Conservation (phyloP, 2,797 vertebrate genomes). For the Acanthopagrus latus region DNA sequence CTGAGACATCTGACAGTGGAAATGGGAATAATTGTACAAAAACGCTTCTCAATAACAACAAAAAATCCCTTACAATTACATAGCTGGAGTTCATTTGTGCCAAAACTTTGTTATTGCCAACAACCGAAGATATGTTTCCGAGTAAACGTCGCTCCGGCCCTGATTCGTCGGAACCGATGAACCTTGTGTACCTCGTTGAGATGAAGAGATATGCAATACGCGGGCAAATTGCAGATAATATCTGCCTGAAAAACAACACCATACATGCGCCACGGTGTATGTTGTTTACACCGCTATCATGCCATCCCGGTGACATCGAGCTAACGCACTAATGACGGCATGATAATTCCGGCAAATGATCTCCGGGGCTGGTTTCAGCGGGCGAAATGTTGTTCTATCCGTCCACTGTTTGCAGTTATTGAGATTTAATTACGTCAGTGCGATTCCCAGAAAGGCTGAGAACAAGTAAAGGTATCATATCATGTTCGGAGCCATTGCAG, state of each 20-base stretch:
- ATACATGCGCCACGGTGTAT: conserved; percentile 39
- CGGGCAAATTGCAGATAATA: conserved; percentile 69
- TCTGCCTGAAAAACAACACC: conserved; percentile 45
- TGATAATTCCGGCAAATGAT: conserved; percentile 62
- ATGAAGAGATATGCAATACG: conserved; percentile 65
- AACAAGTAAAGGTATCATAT: conserved; percentile 45
- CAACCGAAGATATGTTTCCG: conserved; percentile 62
- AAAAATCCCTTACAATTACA: conserved; percentile 72
- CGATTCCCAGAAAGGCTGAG: conserved; percentile 59
- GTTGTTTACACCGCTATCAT: conserved; percentile 62
- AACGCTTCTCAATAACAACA: conserved; percentile 76
- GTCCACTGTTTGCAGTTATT: conserved; percentile 54
- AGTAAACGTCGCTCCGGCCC: conserved; percentile 63
- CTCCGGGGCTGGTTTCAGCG: conserved; percentile 38
- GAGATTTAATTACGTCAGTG: conserved; percentile 64
- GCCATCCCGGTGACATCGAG: conserved; percentile 58
- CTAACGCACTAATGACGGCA: conserved; percentile 53
- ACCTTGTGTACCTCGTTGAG: conserved; percentile 55
- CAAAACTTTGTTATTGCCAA: conserved; percentile 75
- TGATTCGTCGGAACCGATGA: conserved; percentile 69
- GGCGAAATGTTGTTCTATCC: conserved; percentile 41
- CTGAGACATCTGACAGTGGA: conserved; percentile 79
- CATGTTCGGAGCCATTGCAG: conserved; percentile 44
- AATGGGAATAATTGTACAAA: conserved; percentile 82
- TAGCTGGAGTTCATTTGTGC: conserved; percentile 75